These are phyloP conservation scores for Lophius americanus DNA, from an alignment of 2,797 vertebrate genomes.

Conservation along the genomic window DNA sequence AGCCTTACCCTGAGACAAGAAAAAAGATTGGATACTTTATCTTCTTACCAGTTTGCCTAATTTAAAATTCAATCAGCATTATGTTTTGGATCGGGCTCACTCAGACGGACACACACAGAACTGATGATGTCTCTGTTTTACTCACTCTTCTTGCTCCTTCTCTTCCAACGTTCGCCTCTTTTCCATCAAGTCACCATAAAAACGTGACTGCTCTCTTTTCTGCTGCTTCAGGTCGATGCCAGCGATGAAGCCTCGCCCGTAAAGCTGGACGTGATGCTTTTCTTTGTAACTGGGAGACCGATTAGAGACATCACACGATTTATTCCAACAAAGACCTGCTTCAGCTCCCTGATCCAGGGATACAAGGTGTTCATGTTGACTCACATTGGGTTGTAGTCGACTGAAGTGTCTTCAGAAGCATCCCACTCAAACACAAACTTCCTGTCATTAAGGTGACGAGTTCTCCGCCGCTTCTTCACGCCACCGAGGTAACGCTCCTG, in stretches of 20 bases:
- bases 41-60: neutral
- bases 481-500: slow-evolving; percentile 96
- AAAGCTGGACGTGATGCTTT: slow-evolving; percentile 93
- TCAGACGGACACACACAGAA: slow-evolving; percentile 1
- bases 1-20: slow-evolving; percentile 83
- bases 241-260: slow-evolving; percentile 95
- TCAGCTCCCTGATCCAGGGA: too few species aligned
- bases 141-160: slow-evolving; percentile 98
- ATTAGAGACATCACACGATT: neutral
- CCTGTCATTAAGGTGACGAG: slow-evolving; percentile 95
- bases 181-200: slow-evolving; percentile 98
- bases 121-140: neutral
- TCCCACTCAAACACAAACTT: slow-evolving; percentile 99
- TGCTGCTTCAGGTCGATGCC: slow-evolving; percentile 98
- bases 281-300: slow-evolving; percentile 91
- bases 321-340: neutral
- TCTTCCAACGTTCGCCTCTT: slow-evolving; percentile 95
- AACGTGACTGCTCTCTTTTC: slow-evolving; percentile 95
- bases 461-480: slow-evolving; percentile 93
- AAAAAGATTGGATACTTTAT: neutral
- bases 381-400: slow-evolving; percentile 97
- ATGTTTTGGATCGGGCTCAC: neutral
- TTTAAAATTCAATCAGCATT: neutral
- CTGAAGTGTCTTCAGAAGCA: slow-evolving; percentile 94
- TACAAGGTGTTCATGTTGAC: slow-evolving; percentile 39